A percentile compares a stretch with the other conserved stretches of the same genome.
phyloP scores from a whole-genome alignment of 1,140 invertebrate genomes.

The Tetragnatha versicolor region DNA sequence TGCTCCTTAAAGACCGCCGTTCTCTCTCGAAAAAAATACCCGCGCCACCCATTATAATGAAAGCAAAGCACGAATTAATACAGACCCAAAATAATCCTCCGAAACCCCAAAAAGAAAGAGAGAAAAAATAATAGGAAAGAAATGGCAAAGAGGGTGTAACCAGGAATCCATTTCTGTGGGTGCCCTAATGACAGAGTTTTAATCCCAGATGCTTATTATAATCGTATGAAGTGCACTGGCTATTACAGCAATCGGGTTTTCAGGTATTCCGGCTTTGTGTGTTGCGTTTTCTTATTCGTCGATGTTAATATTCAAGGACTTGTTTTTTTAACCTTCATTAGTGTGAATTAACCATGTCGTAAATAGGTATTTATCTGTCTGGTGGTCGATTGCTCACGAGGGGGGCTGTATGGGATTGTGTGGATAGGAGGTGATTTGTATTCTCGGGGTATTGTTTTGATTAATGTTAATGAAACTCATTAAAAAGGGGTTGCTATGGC shows the following conservation, averaged over 20 bases:
- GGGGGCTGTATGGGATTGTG: too few relatives aligned
- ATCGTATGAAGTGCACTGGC: slow-evolving; percentile 13
- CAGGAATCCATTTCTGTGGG: slow-evolving; percentile 20
- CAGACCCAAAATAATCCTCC: neutral
- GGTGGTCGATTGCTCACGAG: too few relatives aligned
- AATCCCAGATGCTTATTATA: slow-evolving; percentile 19
- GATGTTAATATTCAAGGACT: too few relatives aligned
- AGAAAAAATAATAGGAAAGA: neutral
- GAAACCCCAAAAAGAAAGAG: neutral
- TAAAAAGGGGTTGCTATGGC: too few relatives aligned
- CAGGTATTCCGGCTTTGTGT: neutral
- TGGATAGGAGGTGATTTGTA: too few relatives aligned
- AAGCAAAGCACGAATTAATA: slow-evolving; percentile 19
- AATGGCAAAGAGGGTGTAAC: slow-evolving; percentile 4
- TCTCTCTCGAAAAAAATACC: neutral
- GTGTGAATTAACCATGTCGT: too few relatives aligned
- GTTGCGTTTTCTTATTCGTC: neutral
- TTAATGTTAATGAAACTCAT: too few relatives aligned
- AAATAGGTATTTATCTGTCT: too few relatives aligned
- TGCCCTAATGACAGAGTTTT: slow-evolving; percentile 29
- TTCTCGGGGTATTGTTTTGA: too few relatives aligned
- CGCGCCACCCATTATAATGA: slow-evolving; percentile 18
- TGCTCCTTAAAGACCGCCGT: neutral
- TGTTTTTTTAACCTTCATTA: too few relatives aligned
- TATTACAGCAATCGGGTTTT: too few relatives aligned